Percentiles rank a stretch among this genome's conserved stretches.
Conservation (phyloP, 2,888 invertebrate genomes). For the Eupeodes luniger region DNA sequence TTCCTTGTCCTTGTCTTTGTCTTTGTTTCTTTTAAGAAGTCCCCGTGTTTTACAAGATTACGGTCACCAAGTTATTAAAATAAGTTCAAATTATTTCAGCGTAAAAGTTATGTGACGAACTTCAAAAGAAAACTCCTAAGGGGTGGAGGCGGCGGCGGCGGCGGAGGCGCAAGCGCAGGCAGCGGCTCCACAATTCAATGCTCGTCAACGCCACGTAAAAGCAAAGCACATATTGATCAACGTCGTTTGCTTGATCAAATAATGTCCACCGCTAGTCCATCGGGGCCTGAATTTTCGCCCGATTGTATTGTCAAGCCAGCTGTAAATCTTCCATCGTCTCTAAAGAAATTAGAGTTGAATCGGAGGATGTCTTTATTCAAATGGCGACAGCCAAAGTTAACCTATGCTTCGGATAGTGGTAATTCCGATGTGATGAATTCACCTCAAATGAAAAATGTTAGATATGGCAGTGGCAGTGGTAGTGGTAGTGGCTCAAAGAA, state of each 20-base stretch:
- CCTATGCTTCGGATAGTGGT: slow-evolving; percentile 38
- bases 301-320: slow-evolving; percentile 45
- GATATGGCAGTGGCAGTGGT: background rate
- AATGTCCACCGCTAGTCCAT: slow-evolving; percentile 68
- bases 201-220: slow-evolving; percentile 83
- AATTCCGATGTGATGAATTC: slow-evolving; percentile 69
- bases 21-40: slow-evolving; percentile 6
- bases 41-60: slow-evolving; percentile 35
- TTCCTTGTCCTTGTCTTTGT: background rate
- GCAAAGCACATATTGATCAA: slow-evolving; percentile 79
- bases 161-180: background rate
- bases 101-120: slow-evolving; percentile 46
- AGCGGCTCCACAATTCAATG: slow-evolving; percentile 70
- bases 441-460: slow-evolving; percentile 9
- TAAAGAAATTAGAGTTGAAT: slow-evolving; percentile 45
- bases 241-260: slow-evolving; percentile 78
- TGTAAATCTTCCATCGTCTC: slow-evolving; percentile 51
- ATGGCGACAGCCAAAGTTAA: slow-evolving; percentile 12
- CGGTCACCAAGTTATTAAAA: slow-evolving; percentile 32
- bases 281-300: slow-evolving; percentile 44
- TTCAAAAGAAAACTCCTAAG: slow-evolving; percentile 50
- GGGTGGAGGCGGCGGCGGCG: slow-evolving; percentile 2
- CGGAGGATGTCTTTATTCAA: slow-evolving; percentile 36
- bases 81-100: slow-evolving; percentile 58
- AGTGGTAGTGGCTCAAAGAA: slow-evolving; percentile 9